phyloP scores from a whole-genome alignment of 2,888 invertebrate species.

The Bursaphelenchus okinawaensis region DNA sequence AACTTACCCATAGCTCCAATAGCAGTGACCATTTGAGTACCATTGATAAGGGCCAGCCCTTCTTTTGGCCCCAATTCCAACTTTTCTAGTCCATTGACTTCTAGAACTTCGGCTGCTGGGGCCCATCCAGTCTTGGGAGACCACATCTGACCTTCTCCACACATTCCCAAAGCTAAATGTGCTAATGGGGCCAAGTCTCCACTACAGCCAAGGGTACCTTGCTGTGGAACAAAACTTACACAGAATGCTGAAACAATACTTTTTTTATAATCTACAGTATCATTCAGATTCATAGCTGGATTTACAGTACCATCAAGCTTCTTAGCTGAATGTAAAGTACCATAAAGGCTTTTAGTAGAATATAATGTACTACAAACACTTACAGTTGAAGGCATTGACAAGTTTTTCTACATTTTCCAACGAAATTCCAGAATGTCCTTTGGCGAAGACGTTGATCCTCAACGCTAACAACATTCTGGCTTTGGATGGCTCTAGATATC shows the following conservation, averaged over 20 bases:
- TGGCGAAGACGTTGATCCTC: constrained; percentile 68
- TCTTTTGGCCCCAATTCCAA: constrained; percentile 66
- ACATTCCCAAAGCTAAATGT: constrained; percentile 67
- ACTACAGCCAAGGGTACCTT: constrained; percentile 69
- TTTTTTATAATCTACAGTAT: too few species aligned
- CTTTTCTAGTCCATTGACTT: constrained; percentile 64
- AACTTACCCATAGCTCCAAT: constrained; percentile 65
- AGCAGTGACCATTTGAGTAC: constrained; percentile 68
- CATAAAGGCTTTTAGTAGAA: too few species aligned
- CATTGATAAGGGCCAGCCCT: constrained; percentile 68
- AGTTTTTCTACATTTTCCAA: constrained; percentile 64
- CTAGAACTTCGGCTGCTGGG: constrained; percentile 58
- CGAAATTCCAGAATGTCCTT: constrained; percentile 68
- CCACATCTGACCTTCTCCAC: constrained; percentile 70
- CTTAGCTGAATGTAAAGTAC: too few species aligned
- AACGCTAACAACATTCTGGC: constrained; percentile 67
- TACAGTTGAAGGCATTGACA: constrained; percentile 68
- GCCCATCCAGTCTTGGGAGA: constrained; percentile 63
- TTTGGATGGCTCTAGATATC: constrained; percentile 64
- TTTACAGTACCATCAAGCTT: too few species aligned
- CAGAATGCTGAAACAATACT: constrained; percentile 63
- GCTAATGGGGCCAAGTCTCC: constrained; percentile 69
- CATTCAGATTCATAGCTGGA: too few species aligned
- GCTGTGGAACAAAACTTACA: constrained; percentile 68
- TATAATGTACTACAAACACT: constrained; percentile 21